phyloP scores from a whole-genome alignment of 2,797 vertebrate species.

The Micropoecilia bifurca region DNA sequence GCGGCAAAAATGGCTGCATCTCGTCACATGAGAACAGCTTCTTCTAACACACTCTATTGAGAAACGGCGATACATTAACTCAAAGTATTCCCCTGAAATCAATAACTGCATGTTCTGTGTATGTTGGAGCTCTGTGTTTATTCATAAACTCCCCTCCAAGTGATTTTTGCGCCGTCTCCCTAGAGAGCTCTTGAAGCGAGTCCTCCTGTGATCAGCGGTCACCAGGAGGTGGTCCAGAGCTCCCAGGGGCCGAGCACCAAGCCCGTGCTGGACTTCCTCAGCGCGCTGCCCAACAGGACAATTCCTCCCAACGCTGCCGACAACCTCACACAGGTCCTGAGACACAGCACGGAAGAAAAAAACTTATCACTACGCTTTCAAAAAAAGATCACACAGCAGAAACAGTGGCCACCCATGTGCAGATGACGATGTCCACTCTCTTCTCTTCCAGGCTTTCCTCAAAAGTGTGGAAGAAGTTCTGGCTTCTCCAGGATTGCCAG shows the following conservation, averaged over 20 bases:
- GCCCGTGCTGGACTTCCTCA: constrained; percentile 75
- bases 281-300: constrained; percentile 79
- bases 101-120: constrained; percentile 58
- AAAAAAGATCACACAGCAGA: constrained; percentile 42
- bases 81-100: constrained; percentile 30
- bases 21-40: constrained; percentile 51
- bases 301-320: constrained; percentile 81
- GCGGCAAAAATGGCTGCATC: constrained; percentile 63
- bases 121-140: constrained; percentile 31
- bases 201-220: constrained; percentile 71
- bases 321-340: constrained; percentile 88
- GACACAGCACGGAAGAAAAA: constrained; percentile 25
- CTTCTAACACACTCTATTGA: constrained; percentile 43
- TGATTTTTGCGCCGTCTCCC: constrained; percentile 39
- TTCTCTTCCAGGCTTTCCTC: constrained; percentile 86
- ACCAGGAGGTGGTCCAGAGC: constrained; percentile 56
- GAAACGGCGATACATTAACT: constrained; percentile 42
- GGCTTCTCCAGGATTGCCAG: constrained; percentile 73
- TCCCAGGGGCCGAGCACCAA: constrained; percentile 48
- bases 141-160: constrained; percentile 35
- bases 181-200: constrained; percentile 81
- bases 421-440: constrained; percentile 56
- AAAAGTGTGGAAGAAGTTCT: constrained; percentile 87
- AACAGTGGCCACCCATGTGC: constrained; percentile 46
- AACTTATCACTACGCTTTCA: constrained; percentile 16